Evolutionary conservation across 1,140 invertebrate species (phyloP), one percentile per base, ranked within the genome.

Genomic region (Drosophila bifasciata): DNA sequence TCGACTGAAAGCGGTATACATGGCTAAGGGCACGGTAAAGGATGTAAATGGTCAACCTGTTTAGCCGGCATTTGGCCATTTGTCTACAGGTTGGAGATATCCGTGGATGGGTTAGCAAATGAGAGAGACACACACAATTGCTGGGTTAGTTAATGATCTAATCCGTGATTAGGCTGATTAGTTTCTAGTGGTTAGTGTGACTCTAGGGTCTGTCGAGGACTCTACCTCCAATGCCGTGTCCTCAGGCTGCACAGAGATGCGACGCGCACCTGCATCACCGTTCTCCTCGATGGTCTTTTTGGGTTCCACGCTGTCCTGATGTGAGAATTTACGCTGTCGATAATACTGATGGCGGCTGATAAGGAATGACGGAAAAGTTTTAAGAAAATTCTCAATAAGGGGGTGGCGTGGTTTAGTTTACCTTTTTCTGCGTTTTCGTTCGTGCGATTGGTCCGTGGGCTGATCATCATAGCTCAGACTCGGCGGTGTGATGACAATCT

Each of bases 281-380:
- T 91, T 91, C 73, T 91, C 90, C 72, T 91, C 86, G 70, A 78
- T 61, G 53, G 72, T 66, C 57, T 86, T 91, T 90, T 90, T 91
- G 70, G 79, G 60, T 69, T 92, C 91, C 56, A 89, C 70, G 68
- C 93, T 92, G 80, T 96, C 95, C 80, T 96, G 95, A 28, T 96
- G 91, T 9, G 95, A 96, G 79, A 94, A 95, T 90, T 96, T 96
- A 36, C 95, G 93, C 7, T 94, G 93, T 85, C 94, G 93, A 66
- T 94, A 94, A 91, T 95, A 92, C 66, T 94, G 93, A 76, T 94
- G 93, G 28, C 94, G 93, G 72, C 94, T 94, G 76, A 40, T 11
- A 50, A 8, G 17, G 8, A n/a, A n/a, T n/a, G n/a, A n/a, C n/a
- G 3, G 1, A 15, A 2, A 41, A 17, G 8, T 23, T 32, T 9